Evolutionary conservation across 2,888 invertebrate species (phyloP), one percentile per base, ranked within the genome.

Genomic region (Leptinotarsa peninsularis): DNA sequence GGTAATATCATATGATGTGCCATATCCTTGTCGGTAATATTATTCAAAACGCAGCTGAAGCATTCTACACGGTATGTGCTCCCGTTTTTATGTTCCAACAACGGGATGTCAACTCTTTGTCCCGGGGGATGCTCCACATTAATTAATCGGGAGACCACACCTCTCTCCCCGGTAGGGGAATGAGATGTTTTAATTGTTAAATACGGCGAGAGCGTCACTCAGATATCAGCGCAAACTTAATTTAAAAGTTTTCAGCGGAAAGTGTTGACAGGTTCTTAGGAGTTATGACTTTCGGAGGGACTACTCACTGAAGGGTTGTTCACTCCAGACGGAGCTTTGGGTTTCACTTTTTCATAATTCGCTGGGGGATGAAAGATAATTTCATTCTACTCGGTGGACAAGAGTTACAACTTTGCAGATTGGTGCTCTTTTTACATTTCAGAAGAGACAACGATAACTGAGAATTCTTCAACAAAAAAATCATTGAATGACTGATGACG

Each of bases 171-270:
- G 67, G 23, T 66, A 43, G 71, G 49, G 66, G 60, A n/a, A 50
- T 27, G 73, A 63, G 72, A 66, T 72, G 80, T 81, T 82, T 76
- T 85, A 85, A 84, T 85, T 84, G 84, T 84, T 84, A 83, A 82
- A 83, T 83, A 84, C 83, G 83, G 81, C 81, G 79, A 79, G 80
- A 70, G 81, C 80, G 84, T 84, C 85, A 83, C 80, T 85, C 69
- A 72, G 67, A 72, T 71, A 75, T 77, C 83, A 81, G 76, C 79
- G 79, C 80, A 82, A 84, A 85, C 83, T 81, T 82, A 82, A 83
- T 85, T 84, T 83, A 80, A 81, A 84, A 84, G 79, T 83, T 84
- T 82, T 66, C 78, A 68, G 70, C 50, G 71, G 67, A 75, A 79
- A 80, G 79, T 79, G 80, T 75, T 70, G 78, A 72, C 74, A 74